These are phyloP conservation scores for Palythoa heliodiscus DNA, from an alignment of 92 coral and sea anemone genomes.

Conservation along the genomic window DNA sequence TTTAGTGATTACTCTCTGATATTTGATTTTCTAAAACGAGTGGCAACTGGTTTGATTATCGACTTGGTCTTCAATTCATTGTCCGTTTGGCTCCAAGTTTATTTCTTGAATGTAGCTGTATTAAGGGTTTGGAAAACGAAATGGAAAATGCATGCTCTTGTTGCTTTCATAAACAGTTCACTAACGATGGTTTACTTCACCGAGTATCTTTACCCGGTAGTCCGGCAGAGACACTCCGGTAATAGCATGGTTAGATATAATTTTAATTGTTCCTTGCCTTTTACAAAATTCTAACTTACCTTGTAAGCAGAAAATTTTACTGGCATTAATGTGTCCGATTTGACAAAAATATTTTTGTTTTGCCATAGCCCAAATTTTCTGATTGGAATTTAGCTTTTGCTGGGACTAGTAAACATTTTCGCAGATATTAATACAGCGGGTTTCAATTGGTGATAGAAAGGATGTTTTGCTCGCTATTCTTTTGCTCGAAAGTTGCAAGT, in stretches of 20 bases:
- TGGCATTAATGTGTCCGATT: not conserved
- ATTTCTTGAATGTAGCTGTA: constrained; percentile 50
- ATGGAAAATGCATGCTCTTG: constrained; percentile 56
- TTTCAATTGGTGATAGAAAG: too few species aligned
- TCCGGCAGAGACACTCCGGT: constrained; percentile 24
- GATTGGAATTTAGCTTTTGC: too few species aligned
- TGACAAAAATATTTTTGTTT: too few species aligned
- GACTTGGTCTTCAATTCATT: constrained; percentile 64
- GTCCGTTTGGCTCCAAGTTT: constrained; percentile 55
- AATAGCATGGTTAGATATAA: constrained; percentile 2
- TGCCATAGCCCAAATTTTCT: too few species aligned
- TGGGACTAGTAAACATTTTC: too few species aligned
- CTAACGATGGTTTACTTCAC: constrained; percentile 50
- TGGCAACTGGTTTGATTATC: constrained; percentile 49
- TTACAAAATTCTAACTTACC: constrained; percentile 3
- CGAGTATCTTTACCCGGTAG: constrained; percentile 36
- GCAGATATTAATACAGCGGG: too few species aligned
- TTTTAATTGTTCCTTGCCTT: constrained; percentile 29
- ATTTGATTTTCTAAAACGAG: constrained; percentile 43
- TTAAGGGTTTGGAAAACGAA: constrained; percentile 56
- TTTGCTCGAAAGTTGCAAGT: too few species aligned
- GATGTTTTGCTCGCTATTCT: too few species aligned
- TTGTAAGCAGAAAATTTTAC: too few species aligned
- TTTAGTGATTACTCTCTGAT: constrained; percentile 29
- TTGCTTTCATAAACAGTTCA: constrained; percentile 28